Base-by-base conservation (phyloP, 2,888 invertebrate genomes). In the Tetheella fluctuosa region DNA sequence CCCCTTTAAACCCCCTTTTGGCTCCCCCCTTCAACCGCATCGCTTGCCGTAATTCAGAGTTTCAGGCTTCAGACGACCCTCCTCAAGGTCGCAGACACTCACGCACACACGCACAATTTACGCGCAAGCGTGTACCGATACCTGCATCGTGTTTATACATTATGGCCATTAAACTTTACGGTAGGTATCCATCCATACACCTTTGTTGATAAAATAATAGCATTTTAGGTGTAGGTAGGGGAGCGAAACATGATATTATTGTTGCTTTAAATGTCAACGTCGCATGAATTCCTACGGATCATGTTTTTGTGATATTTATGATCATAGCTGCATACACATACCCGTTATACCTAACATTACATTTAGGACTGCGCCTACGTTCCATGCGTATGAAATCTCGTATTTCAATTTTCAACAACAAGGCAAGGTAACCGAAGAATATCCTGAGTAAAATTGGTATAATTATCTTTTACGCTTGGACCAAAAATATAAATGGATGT, bases 41-140 rank as follows among this genome's bases (percentile, higher is more conserved):
- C 80, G 77, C 23, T 37, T 62, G 25, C 37, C 42, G 59, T 59
- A 65, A 70, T 66, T 70, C 70, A 73, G 64, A 75, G 70, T 80
- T 86, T 82, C 86, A 85, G 86, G 83, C 77, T 77, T 76, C 89
- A 89, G 90, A 88, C 91, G 90, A 86, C 91, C 91, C 85, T 86
- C 69, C 55, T 62, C 89, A 92, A 91, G 92, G 92, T 90, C 91
- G 91, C 89, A 92, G 92, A 91, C 92, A 70, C 8, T 48, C 64
- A 76, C 80, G 64, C 73, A 74, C 80, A 81, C 84, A 77, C 78
- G 59, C 64, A 64, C 65, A 74, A 60, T 60, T 69, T 73, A 83
- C 86, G 81, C 82, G 80, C 76, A 70, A 59, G 64, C 72, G 79
- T 79, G 37, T 1, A 75, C 60, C 61, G 60, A 64, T 77, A 78